Evolutionary conservation across 2,888 invertebrate species (phyloP), one percentile per base, ranked within the genome.

Genomic region (Actias luna): DNA sequence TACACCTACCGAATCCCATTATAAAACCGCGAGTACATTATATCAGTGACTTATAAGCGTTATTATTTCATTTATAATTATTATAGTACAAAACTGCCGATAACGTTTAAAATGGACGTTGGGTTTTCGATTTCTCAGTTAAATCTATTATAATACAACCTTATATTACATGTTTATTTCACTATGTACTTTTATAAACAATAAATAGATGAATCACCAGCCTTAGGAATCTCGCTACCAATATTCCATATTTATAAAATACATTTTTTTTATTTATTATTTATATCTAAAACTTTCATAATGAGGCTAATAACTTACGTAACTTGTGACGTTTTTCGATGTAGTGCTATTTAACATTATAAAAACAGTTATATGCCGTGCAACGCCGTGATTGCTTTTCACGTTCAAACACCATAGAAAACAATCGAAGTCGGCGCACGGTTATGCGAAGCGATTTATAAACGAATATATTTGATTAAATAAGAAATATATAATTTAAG

Each of bases 121-220:
- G 46, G 46, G 46, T 22, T 50, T 12, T 8, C 46, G 46, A 50
- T 50, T 50, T 12, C 46, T 12, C 25, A 50, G 46, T 50, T 25
- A 4, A 22, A 22, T 46, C 2, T 46, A 50, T 50, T n/a, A 25
- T 50, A 25, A 50, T 50, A 25, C 25, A 22, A 50, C 25, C 22
- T 25, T 25, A 50, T 50, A 50, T 25, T 50, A 50, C 46, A 50
- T 12, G 25, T 50, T 25, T 50, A 50, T 12, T 25, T 25, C 12
- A 50, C 22, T 50, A 50, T 1, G 18, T 42, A 39, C 1, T 50
- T 50, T 50, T 46, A 50, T 59, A 72, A 70, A 72, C 76, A 83
- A 80, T 84, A 82, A 76, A 80, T 85, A 85, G 80, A 79, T 80
- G 79, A 85, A 88, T 89, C 89, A 90, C 89, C 90, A 89, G 89